These are phyloP conservation scores for Phalacrocorax aristotelis DNA, from an alignment of 2,113 vertebrate genomes.

Conservation along the genomic window DNA sequence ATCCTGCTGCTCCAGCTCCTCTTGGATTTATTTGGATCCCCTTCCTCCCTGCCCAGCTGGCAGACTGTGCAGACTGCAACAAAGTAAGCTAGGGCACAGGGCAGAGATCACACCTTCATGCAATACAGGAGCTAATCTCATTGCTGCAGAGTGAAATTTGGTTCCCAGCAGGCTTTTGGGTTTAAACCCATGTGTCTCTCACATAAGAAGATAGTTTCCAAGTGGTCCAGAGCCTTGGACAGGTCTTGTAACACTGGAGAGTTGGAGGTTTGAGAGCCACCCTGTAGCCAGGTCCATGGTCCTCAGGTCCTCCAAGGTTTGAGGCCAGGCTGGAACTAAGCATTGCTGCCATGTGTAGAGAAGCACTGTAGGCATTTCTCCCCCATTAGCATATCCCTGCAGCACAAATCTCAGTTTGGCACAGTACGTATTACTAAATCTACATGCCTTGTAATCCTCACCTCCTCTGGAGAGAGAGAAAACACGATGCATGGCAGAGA, in stretches of 20 bases:
- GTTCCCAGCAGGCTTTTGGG: background rate
- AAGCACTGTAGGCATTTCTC: constrained; percentile 7
- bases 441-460: background rate
- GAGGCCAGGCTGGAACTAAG: background rate
- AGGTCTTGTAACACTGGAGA: background rate
- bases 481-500: background rate
- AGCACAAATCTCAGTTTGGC: background rate
- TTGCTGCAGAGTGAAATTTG: background rate
- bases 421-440: background rate
- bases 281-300: background rate
- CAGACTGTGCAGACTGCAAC: background rate
- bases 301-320: background rate
- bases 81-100: background rate
- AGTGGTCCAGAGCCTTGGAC: background rate
- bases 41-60: background rate
- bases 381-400: background rate
- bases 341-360: background rate
- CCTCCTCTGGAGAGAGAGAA: background rate
- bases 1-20: constrained; percentile 40
- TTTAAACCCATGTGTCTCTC: background rate
- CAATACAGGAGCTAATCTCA: background rate
- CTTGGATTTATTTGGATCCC: background rate
- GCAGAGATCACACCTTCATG: background rate
- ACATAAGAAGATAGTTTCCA: background rate
- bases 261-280: background rate